Base-by-base conservation (phyloP, 2,113 vertebrate species). In the Callorhinus ursinus region DNA sequence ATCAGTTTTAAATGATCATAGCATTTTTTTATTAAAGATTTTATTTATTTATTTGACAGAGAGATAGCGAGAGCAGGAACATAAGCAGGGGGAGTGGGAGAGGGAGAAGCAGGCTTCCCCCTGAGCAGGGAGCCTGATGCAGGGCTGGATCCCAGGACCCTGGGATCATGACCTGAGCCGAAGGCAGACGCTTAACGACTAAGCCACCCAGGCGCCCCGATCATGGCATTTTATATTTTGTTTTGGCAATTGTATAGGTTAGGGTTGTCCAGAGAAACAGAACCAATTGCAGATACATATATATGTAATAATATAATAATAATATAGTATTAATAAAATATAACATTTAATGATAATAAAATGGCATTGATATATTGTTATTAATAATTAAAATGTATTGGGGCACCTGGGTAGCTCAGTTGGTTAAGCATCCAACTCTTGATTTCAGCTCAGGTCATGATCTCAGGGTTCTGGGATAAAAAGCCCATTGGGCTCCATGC, bases 151-250 rank as follows among this genome's bases (percentile, higher is more conserved):
- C 46, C 46, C 46, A 46, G 46, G 46, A 46, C 7, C 46, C 46
- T 8, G 46, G 46, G 46, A 46, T 46, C 46, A 46, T 46, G 46
- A 46, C 1, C 46, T 46, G 7, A 46, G 46, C 46, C 46, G 46
- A 46, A 46, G 46, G 46, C 46, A 46, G 46, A 46, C 46, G 1
- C 46, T 46, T 46, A 46, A 46, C 7, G 46, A 46, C 46, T 46
- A 46, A 46, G 46, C 46, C 46, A 46, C 46, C 46, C 46, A 46
- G 46, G 46, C 8, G 46, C 46, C 46, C 46, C 46, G 46, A 46
- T 46, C 46, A 33, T 69, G 82, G 71, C 63, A 84, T 96, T 84
- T 88, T 94, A 59, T 87, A 10, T 81, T 88, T 95, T 84, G n/a
- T 84, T 79, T 82, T 83, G 18, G 9, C 31, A 65, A n/a, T 67